phyloP scores from a whole-genome alignment of 2,797 vertebrate species.

The Antennarius maculatus region DNA sequence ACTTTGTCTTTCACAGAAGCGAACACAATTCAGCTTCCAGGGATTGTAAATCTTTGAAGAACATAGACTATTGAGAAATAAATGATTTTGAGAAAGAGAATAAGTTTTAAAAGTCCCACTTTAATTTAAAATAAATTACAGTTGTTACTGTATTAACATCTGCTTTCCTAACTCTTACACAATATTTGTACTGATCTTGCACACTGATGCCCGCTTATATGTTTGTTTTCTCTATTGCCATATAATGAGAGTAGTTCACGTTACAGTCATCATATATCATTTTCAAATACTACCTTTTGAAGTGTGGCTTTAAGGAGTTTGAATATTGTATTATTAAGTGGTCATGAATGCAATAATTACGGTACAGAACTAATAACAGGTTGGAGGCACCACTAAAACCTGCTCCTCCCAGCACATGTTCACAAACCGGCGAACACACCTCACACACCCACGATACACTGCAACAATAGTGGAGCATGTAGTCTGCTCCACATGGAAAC shows the following conservation, averaged over 20 bases:
- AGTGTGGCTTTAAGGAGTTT: constrained; percentile 41
- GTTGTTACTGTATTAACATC: neutral
- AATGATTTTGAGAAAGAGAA: too few relatives aligned
- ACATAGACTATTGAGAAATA: too few relatives aligned
- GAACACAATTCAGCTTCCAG: neutral
- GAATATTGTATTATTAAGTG: constrained; percentile 55
- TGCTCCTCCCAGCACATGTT: constrained; percentile 66
- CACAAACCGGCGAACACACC: constrained; percentile 59
- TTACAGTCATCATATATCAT: constrained; percentile 52
- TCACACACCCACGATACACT: constrained; percentile 40
- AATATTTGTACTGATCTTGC: neutral
- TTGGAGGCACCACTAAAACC: constrained; percentile 49
- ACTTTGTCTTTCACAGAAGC: neutral
- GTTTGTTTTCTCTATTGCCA: constrained; percentile 36
- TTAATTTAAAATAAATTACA: too few relatives aligned
- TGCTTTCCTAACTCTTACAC: constrained; percentile 14
- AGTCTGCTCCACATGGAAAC: constrained; percentile 27
- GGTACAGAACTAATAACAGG: constrained; percentile 62
- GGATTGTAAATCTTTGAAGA: neutral
- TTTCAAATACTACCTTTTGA: constrained; percentile 52
- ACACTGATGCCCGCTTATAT: constrained; percentile 1
- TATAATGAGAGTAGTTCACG: constrained; percentile 9
- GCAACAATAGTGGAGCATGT: constrained; percentile 49
- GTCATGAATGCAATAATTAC: constrained; percentile 63
- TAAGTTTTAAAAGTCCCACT: neutral